Evolutionary conservation across 1,140 invertebrate species (phyloP).

Genomic region (Halyomorpha halys): DNA sequence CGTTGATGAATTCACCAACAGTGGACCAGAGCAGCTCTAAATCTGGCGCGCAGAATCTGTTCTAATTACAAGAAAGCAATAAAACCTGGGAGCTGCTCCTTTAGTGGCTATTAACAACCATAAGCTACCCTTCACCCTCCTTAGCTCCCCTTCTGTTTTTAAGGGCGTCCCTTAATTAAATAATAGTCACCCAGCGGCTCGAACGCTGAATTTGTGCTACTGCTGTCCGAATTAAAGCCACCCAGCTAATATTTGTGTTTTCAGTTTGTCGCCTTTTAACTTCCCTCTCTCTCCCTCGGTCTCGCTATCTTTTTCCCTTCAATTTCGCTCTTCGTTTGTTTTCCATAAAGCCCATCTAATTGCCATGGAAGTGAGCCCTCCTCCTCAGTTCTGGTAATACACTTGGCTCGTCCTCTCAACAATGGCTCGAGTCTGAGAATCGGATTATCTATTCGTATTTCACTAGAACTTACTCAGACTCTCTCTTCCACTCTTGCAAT

Average conservation of each 20-base stretch:
- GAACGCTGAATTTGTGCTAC: no score
- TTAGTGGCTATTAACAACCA: background rate
- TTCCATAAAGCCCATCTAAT: background rate
- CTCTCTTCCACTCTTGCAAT: no score
- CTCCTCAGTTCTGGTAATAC: background rate
- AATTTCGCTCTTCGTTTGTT: background rate
- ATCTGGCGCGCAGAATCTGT: background rate
- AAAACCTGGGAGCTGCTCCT: background rate
- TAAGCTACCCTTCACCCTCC: constrained; percentile 1
- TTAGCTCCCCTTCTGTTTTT: background rate
- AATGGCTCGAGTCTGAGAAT: no score
- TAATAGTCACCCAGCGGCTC: background rate
- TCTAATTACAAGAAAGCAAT: background rate
- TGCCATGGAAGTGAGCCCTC: background rate
- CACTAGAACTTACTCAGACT: no score
- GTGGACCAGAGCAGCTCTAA: background rate
- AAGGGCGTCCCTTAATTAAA: background rate
- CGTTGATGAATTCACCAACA: no score
- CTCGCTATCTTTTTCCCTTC: background rate
- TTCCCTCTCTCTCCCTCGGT: background rate
- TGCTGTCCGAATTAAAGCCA: background rate
- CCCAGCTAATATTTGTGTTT: background rate
- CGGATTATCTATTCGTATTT: no score
- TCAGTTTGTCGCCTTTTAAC: constrained; percentile 1
- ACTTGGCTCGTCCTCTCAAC: background rate